Base-by-base conservation (phyloP, 2,888 invertebrate genomes). In the Zhengitettix transpicula region DNA sequence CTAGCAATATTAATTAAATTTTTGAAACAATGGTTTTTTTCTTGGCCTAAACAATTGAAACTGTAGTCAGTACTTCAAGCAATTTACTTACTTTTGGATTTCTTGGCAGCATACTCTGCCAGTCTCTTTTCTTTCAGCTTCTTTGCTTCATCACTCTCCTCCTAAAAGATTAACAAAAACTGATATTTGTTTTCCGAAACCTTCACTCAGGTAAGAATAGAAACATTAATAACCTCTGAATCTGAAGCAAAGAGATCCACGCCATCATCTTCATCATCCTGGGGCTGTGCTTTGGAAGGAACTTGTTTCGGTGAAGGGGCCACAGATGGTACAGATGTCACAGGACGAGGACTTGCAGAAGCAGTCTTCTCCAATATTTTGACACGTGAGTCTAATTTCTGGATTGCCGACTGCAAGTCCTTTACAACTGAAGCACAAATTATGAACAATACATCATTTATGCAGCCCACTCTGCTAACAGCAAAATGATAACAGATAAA, bases 21-120 rank as follows among this genome's bases (percentile, higher is more conserved):
- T n/a, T n/a, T n/a, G n/a, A n/a, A n/a, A n/a, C n/a, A n/a, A n/a
- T n/a, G n/a, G n/a, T n/a, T n/a, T n/a, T n/a, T n/a, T n/a, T n/a
- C n/a, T n/a, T n/a, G n/a, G n/a, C n/a, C n/a, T n/a, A n/a, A n/a
- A n/a, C n/a, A n/a, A n/a, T n/a, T n/a, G n/a, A n/a, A n/a, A n/a
- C n/a, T n/a, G n/a, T n/a, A n/a, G n/a, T n/a, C n/a, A n/a, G n/a
- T n/a, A n/a, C n/a, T n/a, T n/a, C n/a, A 53, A 56, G 55, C 58
- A 60, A 60, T 14, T 42, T 57, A 71, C 73, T 69, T 74, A 85
- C 85, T 96, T 74, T 90, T 93, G 9, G 91, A 79, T 77, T 97
- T 97, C 74, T 93, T 96, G 5, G 85, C 91, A 69, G 84, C 83
- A 72, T 97, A 96, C 55, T 89, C 93, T 64, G 88, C 87, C 59